Conservation (phyloP, 2,113 vertebrate species). For the Noctilio leporinus region DNA sequence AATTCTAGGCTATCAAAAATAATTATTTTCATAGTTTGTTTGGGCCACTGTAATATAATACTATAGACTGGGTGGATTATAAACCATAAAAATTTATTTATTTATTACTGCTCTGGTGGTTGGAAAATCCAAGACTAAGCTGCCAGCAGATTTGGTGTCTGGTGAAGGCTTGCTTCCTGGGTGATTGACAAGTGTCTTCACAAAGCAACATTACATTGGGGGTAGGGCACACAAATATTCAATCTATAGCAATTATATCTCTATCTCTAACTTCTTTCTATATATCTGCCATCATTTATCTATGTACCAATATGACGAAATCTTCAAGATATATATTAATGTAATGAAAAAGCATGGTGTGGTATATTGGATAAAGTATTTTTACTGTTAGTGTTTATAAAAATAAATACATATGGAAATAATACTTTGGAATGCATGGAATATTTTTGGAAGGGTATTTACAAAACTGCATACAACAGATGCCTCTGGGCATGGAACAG, state of each 20-base stretch:
- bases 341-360: not conserved
- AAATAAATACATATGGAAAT: not conserved
- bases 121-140: not conserved
- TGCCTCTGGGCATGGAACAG: not conserved
- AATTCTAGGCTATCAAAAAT: not conserved
- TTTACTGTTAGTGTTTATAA: not conserved
- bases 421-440: not conserved
- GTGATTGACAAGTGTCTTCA: not conserved
- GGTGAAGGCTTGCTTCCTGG: not conserved
- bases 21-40: not conserved
- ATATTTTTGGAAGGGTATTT: not conserved
- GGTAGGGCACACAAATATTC: not conserved
- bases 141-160: not conserved
- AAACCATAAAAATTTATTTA: not conserved
- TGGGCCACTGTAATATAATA: not conserved
- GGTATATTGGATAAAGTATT: not conserved
- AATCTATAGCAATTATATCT: not conserved
- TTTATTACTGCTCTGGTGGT: not conserved
- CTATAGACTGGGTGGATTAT: not conserved
- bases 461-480: not conserved
- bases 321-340: not conserved
- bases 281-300: not conserved
- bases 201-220: not conserved
- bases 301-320: not conserved
- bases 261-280: not conserved